Base-by-base conservation (phyloP, 2,113 vertebrate genomes). In the Phaethornis superciliosus region DNA sequence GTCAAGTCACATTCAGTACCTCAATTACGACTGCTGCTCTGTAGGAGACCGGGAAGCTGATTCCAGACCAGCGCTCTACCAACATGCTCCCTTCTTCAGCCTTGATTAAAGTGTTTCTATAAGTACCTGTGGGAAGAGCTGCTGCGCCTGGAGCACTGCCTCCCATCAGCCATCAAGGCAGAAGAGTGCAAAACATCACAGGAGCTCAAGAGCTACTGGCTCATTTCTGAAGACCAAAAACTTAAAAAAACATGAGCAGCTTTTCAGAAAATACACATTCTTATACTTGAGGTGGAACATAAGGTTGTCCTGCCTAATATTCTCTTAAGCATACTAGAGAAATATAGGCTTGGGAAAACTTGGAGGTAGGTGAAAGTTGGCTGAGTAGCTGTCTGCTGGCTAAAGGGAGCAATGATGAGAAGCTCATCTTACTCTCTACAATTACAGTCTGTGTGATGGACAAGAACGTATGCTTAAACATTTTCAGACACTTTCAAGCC, bases 71-170 rank as follows among this genome's bases (percentile, higher is more conserved):
- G 52, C 2, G 16, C 42, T 78, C 78, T 24, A 46, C 1, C 46
- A 4, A 44, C 1, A 0, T 2, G 2, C 8, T 65, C 30, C 67
- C 44, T 77, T 77, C 85, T 55, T 69, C 19, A 30, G 35, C 30
- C 83, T 81, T 86, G 88, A 83, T 90, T 16, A 90, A 85, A 94
- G 65, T 37, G 32, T 75, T 91, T 67, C 67, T 90, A 19, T 32
- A 58, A 51, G 40, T 18, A 80, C 49, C 40, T 30, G 28, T 1
- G 3, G 46, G 67, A 85, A 88, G 81, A 85, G 70, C 35, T 80
- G 82, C 64, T 65, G 67, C 62, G 81, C 70, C 67, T 69, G 63
- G 9, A 90, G 49, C 0, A 2, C 75, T 32, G 32, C 28, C 47
- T 91, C 51, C 47, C 7, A 15, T 32, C 88, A 94, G 79, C 10